phyloP scores from a whole-genome alignment of 2,113 vertebrate species.

The Atractosteus spatula region DNA sequence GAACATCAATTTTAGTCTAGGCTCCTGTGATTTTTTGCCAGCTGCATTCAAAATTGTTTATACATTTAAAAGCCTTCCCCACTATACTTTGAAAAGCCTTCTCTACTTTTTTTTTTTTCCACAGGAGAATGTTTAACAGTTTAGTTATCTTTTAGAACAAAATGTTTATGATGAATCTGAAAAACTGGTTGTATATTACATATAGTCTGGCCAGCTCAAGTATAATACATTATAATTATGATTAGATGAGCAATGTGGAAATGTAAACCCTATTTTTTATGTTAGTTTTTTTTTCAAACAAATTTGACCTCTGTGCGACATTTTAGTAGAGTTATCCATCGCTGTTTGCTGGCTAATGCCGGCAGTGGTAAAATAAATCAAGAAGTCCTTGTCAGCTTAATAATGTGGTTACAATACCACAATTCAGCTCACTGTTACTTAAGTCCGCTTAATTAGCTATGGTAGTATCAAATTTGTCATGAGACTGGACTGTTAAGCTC shows the following conservation, averaged over 20 bases:
- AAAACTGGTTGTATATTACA: not conserved
- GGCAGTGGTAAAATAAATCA: conserved; percentile 56
- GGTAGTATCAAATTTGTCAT: conserved; percentile 76
- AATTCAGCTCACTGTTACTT: conserved; percentile 75
- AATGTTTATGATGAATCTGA: not conserved
- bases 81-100: conserved; percentile 26
- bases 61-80: conserved; percentile 29
- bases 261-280: not conserved
- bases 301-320: conserved; percentile 73
- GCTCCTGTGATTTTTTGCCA: conserved; percentile 34
- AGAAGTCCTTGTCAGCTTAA: conserved; percentile 61
- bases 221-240: conserved; percentile 8
- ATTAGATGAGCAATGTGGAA: not conserved
- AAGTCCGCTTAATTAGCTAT: conserved; percentile 73
- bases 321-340: conserved; percentile 65
- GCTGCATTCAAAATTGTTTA: conserved; percentile 33
- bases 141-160: not conserved
- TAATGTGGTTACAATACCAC: conserved; percentile 59
- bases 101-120: not conserved
- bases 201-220: not conserved
- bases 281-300: conserved; percentile 14
- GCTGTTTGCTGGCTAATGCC: conserved; percentile 57
- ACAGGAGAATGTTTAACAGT: not conserved
- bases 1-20: conserved; percentile 33
- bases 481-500: conserved; percentile 51